A percentile compares a stretch with the other conserved stretches of the same genome.
Evolutionary conservation across 1,140 invertebrate species (phyloP).

Genomic region (Micrasema longulum): DNA sequence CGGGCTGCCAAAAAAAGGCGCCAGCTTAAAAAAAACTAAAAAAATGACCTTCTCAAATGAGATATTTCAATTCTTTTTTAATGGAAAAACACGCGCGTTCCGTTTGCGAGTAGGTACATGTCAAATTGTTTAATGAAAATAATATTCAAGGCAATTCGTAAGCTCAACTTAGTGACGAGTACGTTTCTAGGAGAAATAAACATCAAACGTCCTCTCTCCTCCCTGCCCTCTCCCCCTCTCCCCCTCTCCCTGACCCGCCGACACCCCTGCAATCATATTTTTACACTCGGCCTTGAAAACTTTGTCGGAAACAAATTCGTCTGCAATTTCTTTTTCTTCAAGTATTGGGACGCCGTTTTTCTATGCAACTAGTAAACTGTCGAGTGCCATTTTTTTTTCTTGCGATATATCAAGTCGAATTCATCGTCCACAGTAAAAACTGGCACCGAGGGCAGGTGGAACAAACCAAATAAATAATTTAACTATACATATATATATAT

Average conservation of each 20-base stretch:
- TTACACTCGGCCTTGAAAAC: slow-evolving; percentile 28
- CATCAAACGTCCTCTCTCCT: slow-evolving; percentile 26
- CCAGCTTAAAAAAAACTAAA: slow-evolving; percentile 7
- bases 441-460: no score
- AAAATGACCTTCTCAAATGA: slow-evolving; percentile 25
- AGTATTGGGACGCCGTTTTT: no score
- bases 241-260: no score
- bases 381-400: no score
- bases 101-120: slow-evolving; percentile 8
- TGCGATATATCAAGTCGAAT: no score
- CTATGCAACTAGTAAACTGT: no score
- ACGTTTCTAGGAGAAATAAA: not conserved
- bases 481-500: no score
- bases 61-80: not conserved
- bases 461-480: no score
- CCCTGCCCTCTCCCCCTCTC: no score
- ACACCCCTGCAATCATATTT: slow-evolving; percentile 32
- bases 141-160: slow-evolving; percentile 9
- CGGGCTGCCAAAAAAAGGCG: slow-evolving; percentile 14
- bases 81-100: not conserved
- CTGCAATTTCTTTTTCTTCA: slow-evolving; percentile 17
- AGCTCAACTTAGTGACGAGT: not conserved
- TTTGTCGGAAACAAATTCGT: not conserved
- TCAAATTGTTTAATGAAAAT: slow-evolving; percentile 1
- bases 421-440: no score